Conservation (phyloP, 2,113 vertebrate genomes). For the Pterocles orientalis region DNA sequence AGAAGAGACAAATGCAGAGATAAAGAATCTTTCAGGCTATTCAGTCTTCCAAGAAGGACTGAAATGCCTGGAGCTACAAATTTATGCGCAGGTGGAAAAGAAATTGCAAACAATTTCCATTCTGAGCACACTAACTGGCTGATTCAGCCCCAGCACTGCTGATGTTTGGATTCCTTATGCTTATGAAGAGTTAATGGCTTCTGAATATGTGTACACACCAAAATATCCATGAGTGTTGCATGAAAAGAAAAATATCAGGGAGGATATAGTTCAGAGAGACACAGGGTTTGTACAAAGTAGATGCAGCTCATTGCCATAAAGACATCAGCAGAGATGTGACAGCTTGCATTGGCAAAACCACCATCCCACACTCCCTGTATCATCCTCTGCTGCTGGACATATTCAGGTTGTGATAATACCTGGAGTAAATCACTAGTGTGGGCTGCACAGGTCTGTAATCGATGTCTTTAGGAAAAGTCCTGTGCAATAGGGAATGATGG, state of each 20-base stretch:
- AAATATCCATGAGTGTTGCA: not conserved
- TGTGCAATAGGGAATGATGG: not conserved
- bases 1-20: not conserved
- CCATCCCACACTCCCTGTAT: not conserved
- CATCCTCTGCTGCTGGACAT: not conserved
- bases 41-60: not conserved
- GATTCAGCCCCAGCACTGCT: not conserved
- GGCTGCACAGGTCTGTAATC: not conserved
- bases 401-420: not conserved
- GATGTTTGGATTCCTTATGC: not conserved
- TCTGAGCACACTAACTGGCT: not conserved
- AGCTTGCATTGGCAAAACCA: not conserved
- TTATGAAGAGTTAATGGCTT: not conserved
- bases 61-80: not conserved
- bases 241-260: not conserved
- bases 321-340: not conserved
- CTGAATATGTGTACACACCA: not conserved
- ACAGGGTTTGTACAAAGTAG: not conserved
- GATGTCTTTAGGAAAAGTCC: not conserved
- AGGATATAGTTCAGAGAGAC: not conserved
- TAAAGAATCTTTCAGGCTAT: conserved; percentile 1
- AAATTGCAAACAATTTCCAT: not conserved
- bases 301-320: not conserved
- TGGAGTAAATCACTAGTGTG: not conserved
- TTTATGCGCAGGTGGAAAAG: conserved; percentile 10